phyloP scores from a whole-genome alignment of 35 echinoderm and acorn worm species.

The Lytechinus variegatus region DNA sequence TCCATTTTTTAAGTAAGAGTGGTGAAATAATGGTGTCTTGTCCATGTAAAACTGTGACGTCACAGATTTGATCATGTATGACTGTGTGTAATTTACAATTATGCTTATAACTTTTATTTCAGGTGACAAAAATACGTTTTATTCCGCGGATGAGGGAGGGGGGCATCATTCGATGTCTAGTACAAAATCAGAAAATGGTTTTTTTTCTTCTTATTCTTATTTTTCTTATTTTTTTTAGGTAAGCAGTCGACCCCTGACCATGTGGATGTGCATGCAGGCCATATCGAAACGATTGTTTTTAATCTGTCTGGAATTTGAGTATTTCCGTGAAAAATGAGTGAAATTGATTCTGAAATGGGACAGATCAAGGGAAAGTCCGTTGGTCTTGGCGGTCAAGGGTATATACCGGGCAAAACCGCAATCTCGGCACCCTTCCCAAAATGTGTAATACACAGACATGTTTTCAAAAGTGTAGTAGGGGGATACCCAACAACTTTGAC shows the following conservation, averaged over 20 bases:
- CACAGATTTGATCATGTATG: not conserved
- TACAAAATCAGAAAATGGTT: not conserved
- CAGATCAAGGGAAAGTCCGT: not conserved
- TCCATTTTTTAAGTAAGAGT: too few species aligned
- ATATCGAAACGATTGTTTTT: not conserved
- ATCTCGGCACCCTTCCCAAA: slow-evolving; percentile 7
- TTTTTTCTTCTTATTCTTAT: too few species aligned
- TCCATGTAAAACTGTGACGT: not conserved
- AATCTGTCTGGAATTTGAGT: not conserved
- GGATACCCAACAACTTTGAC: not conserved
- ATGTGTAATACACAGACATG: not conserved
- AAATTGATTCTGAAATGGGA: not conserved
- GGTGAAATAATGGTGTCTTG: too few species aligned
- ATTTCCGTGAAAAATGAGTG: not conserved
- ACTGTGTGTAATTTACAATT: too few species aligned
- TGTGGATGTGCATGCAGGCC: not conserved
- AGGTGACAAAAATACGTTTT: too few species aligned
- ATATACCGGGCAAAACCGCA: not conserved
- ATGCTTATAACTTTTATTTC: too few species aligned
- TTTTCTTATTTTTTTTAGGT: not conserved
- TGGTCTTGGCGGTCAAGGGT: slow-evolving; percentile 15
- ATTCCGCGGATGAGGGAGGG: too few species aligned
- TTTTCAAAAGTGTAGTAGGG: not conserved
- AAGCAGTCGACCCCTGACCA: not conserved
- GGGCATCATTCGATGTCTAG: not conserved